phyloP scores from a whole-genome alignment of 2,888 invertebrate species.

The Timandra comae region DNA sequence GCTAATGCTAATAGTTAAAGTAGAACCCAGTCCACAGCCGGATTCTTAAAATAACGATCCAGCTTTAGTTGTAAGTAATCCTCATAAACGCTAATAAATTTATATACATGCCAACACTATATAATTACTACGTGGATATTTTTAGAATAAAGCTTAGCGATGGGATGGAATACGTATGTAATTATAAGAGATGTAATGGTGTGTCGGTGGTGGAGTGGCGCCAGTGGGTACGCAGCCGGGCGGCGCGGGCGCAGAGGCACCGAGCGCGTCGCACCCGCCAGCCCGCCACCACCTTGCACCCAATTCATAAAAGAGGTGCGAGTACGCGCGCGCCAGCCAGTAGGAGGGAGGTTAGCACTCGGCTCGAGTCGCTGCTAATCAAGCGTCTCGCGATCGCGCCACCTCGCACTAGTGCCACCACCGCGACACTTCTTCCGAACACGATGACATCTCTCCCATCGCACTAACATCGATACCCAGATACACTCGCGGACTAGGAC shows the following conservation, averaged over 20 bases:
- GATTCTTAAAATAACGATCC: no score
- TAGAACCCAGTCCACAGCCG: no score
- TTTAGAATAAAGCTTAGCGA: no score
- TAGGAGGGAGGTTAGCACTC: slow-evolving; percentile 55
- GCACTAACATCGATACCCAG: slow-evolving; percentile 24
- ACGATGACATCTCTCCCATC: slow-evolving; percentile 42
- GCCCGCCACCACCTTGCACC: slow-evolving; percentile 3
- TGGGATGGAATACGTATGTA: no score
- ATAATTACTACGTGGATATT: no score
- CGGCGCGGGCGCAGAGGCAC: slow-evolving; percentile 1
- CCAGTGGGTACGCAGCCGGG: not conserved
- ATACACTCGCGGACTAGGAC: slow-evolving; percentile 9
- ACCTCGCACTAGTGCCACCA: slow-evolving; percentile 32
- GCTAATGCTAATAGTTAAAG: no score
- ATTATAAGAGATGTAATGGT: no score
- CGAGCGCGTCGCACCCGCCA: slow-evolving; percentile 1
- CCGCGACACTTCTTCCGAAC: slow-evolving; percentile 32
- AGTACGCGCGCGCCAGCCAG: slow-evolving; percentile 54
- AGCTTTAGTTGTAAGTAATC: no score
- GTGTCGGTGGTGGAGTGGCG: no score
- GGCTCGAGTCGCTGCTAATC: slow-evolving; percentile 45
- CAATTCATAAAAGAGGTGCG: slow-evolving; percentile 22
- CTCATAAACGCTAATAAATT: no score
- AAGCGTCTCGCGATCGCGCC: slow-evolving; percentile 53
- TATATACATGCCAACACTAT: no score